phyloP scores from a whole-genome alignment of 2,113 vertebrate genomes.

The Larimichthys polyactis region DNA sequence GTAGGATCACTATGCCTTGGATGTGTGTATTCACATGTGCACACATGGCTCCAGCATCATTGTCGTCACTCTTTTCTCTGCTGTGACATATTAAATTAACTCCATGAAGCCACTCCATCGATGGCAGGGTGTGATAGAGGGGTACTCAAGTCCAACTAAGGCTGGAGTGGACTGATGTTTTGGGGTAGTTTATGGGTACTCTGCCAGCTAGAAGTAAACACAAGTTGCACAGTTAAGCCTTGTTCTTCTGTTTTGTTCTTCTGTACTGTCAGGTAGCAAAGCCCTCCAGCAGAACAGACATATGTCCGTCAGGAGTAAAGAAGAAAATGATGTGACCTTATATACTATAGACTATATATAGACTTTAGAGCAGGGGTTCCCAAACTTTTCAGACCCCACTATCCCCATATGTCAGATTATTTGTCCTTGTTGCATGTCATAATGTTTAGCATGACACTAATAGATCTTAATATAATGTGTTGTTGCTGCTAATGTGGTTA shows the following conservation, averaged over 20 bases:
- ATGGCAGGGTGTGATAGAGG: not conserved
- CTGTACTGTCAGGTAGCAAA: not conserved
- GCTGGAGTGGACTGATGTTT: not conserved
- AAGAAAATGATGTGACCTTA: not conserved
- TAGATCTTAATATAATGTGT: too few species aligned
- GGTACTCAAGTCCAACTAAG: too few species aligned
- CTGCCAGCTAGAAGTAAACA: not conserved
- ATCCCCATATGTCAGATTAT: too few species aligned
- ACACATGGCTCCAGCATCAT: not conserved
- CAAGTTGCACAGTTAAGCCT: not conserved
- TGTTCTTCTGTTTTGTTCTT: not conserved
- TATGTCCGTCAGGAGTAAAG: not conserved
- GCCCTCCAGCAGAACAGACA: not conserved
- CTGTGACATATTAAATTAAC: not conserved
- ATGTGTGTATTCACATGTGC: not conserved
- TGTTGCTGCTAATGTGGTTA: too few species aligned
- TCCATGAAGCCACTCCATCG: not conserved
- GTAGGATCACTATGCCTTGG: not conserved
- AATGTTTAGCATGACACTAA: too few species aligned
- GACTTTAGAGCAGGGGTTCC: not conserved
- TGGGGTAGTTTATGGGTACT: not conserved
- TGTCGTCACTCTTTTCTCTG: not conserved
- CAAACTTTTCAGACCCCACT: too few species aligned
- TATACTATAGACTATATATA: too few species aligned
- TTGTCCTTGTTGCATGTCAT: too few species aligned